Base-by-base conservation (phyloP, 2,113 vertebrate species). In the Rattus rattus region DNA sequence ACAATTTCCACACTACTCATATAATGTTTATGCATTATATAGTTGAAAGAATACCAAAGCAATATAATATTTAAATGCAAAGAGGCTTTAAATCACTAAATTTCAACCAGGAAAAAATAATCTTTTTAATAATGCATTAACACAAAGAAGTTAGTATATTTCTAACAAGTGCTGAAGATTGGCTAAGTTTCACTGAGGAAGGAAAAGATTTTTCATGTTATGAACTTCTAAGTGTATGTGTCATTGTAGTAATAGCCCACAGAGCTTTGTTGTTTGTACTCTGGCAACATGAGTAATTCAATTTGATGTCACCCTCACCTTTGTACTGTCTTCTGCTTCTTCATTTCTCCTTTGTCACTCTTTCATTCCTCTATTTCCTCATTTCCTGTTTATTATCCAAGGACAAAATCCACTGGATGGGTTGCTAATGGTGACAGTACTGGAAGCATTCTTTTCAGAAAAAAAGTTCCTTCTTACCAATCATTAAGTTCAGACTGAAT, bases 21-120 rank as follows among this genome's bases (percentile, higher is more conserved):
- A 75, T 83, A 81, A 91, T 56, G 12, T 84, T 69, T 17, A 80
- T 20, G 77, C 4, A 77, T 72, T 91, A 7, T 26, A 49, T 72
- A 91, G 54, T 36, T 24, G 30, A 83, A 90, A 47, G 0, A 86
- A 49, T 43, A 89, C 14, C 63, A 49, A 86, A 85, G 52, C 22
- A 92, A 56, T 85, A 28, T 7, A 85, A 72, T 30, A 90, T 67
- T 92, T 88, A 77, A 77, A 92, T 70, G 52, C 20, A 79, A 75
- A 94, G 36, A 77, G 26, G 10, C 30, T 85, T 56, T 86, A 80
- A 73, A 43, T 87, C 24, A 49, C 8, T 56, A 47, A 59, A 80
- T 8, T 1, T 8, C 9, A 26, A 83, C 52, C 91, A 52, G 84
- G 24, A 85, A 94, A 28, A 33, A 65, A 22, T 56, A 88, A 91